Evolutionary conservation across 2,113 vertebrate species (phyloP), one percentile per base, ranked within the genome.

Genomic region (Uria aalge): DNA sequence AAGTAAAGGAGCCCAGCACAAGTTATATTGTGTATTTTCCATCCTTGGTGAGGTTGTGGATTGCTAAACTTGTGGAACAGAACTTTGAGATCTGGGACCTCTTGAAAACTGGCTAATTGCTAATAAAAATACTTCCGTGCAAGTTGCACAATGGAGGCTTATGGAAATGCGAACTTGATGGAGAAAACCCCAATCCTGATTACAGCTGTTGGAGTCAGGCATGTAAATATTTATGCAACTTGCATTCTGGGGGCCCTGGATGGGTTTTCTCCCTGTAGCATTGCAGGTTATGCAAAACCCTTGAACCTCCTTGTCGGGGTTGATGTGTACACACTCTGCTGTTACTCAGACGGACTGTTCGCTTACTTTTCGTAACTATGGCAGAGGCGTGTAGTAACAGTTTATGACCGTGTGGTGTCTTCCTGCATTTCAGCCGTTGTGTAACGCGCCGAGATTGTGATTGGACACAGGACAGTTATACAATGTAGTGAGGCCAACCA

Each of bases 401-500:
- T 69, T 45, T 17, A 29, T 76, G 91, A 32, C 96, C 97, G 29
- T 68, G 93, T 24, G 97, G 97, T 94, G 97, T 80, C 82, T 92
- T 89, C 68, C 86, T 9, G 60, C 73, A 2, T 75, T 59, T 71
- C 68, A 5, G 85, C 86, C 57, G 50, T 96, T 97, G 97, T 97
- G 96, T 94, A 97, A 98, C 15, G 32, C 16, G 14, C 48, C 27
- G 62, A 43, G 75, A 17, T 75, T 45, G 90, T 82, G 90, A 90
- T 93, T 95, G 97, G 97, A 30, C 84, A 29, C 85, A 32, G 56
- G 32, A 45, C 45, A 29, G 96, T 98, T 98, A 97, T 53, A 98
- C 98, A 98, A 97, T 68, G 92, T 40, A 43, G 63, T 15, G 15
- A 88, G 94, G 80, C 69, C 53, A 19, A 89, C 85, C 82, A 52